These are phyloP conservation scores for Siniperca scherzeri DNA, from an alignment of 2,797 vertebrate genomes.

Conservation along the genomic window DNA sequence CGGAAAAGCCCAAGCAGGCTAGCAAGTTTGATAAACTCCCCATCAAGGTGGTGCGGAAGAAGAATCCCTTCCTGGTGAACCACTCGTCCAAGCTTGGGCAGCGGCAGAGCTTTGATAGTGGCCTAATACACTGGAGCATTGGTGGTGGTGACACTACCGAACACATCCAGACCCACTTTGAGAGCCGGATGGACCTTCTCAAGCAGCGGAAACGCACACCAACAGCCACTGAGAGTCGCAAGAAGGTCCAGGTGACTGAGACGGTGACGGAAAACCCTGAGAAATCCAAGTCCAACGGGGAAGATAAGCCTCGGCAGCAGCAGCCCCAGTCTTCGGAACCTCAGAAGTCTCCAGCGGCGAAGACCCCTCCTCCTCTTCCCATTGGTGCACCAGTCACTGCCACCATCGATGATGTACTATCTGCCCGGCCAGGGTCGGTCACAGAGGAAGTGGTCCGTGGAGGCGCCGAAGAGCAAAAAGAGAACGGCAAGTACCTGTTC, in stretches of 20 bases:
- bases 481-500: constrained; percentile 91
- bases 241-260: constrained; percentile 65
- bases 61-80: constrained; percentile 93
- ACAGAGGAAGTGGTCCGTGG: constrained; percentile 91
- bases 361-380: constrained; percentile 54
- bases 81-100: constrained; percentile 91
- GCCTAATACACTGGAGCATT: constrained; percentile 96
- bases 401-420: constrained; percentile 93
- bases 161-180: constrained; percentile 99
- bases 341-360: constrained; percentile 51
- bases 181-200: constrained; percentile 90
- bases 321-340: constrained; percentile 59
- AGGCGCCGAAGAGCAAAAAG: constrained; percentile 84
- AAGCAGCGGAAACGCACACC: constrained; percentile 84
- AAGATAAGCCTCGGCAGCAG: constrained; percentile 59
- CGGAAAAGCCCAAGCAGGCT: constrained; percentile 90
- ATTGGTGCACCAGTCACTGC: constrained; percentile 84
- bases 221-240: constrained; percentile 66
- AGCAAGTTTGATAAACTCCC: constrained; percentile 99
- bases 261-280: constrained; percentile 48
- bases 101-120: constrained; percentile 95
- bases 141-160: constrained; percentile 98
- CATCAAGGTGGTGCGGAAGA: constrained; percentile 94
- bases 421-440: constrained; percentile 89
- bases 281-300: constrained; percentile 58